Evolutionary conservation across 1,140 invertebrate species (phyloP).

Genomic region (Penaeus vannamei): DNA sequence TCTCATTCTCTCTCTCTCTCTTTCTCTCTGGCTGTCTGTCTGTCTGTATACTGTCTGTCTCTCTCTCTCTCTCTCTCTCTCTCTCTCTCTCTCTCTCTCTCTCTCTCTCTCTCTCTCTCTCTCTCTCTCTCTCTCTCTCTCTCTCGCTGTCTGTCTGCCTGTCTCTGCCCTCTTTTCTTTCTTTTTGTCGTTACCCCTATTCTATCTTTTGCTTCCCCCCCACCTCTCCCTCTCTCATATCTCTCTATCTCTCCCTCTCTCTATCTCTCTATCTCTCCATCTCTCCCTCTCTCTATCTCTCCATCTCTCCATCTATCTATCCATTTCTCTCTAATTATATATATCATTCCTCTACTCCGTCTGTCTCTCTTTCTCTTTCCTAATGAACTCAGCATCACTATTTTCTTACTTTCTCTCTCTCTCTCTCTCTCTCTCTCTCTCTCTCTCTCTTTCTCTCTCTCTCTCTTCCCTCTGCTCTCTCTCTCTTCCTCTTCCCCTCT

Average conservation of each 20-base stretch:
- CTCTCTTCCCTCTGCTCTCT: constrained; percentile 1
- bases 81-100: too few relatives aligned
- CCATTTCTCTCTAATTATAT: neutral
- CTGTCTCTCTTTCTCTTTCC: too few relatives aligned
- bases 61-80: neutral
- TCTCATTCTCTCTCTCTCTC: too few relatives aligned
- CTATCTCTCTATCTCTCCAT: neutral
- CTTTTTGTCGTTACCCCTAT: neutral
- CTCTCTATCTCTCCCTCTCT: neutral
- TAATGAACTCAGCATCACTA: too few relatives aligned
- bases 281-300: neutral
- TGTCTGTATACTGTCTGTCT: too few relatives aligned
- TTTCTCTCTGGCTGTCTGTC: neutral
- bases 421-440: neutral
- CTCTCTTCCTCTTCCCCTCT: neutral
- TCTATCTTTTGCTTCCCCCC: neutral
- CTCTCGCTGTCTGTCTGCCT: too few relatives aligned
- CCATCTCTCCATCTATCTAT: neutral
- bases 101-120: too few relatives aligned
- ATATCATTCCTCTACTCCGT: neutral
- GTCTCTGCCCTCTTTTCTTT: neutral
- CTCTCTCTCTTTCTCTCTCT: neutral
- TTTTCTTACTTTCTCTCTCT: neutral
- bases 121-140: too few relatives aligned
- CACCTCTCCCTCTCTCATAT: neutral